phyloP scores from a whole-genome alignment of 2,113 vertebrate species.

The Lonchura striata region DNA sequence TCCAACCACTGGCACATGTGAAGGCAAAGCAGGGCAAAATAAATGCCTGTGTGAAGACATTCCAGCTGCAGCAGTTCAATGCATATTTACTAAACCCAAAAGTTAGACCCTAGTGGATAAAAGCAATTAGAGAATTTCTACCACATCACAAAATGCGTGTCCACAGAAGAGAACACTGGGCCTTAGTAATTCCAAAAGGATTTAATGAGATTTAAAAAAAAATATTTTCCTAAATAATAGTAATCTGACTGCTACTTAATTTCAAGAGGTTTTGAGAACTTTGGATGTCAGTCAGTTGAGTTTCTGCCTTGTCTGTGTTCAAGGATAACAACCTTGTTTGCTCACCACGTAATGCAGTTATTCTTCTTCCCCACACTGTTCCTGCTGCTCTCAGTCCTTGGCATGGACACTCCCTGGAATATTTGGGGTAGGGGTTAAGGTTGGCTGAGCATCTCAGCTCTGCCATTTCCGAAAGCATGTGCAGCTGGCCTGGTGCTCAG shows the following conservation, averaged over 20 bases:
- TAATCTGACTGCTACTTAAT: neutral
- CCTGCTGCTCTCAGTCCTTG: neutral
- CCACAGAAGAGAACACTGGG: neutral
- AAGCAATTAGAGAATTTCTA: neutral
- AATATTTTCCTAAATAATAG: neutral
- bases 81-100: neutral
- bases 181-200: neutral
- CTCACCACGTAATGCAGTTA: neutral
- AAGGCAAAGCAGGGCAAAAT: neutral
- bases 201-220: neutral
- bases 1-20: neutral
- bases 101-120: neutral
- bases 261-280: neutral
- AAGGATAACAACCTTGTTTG: neutral
- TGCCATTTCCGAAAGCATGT: neutral
- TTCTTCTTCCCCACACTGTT: neutral
- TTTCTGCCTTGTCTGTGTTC: neutral
- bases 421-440: neutral
- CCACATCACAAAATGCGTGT: neutral
- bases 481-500: neutral
- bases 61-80: neutral
- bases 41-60: neutral
- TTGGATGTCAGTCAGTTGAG: neutral
- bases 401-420: neutral
- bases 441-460: neutral